Evolutionary conservation across 2,113 vertebrate genomes (phyloP), one percentile per base, ranked within the genome.

Genomic region (Corynorhinus townsendii): DNA sequence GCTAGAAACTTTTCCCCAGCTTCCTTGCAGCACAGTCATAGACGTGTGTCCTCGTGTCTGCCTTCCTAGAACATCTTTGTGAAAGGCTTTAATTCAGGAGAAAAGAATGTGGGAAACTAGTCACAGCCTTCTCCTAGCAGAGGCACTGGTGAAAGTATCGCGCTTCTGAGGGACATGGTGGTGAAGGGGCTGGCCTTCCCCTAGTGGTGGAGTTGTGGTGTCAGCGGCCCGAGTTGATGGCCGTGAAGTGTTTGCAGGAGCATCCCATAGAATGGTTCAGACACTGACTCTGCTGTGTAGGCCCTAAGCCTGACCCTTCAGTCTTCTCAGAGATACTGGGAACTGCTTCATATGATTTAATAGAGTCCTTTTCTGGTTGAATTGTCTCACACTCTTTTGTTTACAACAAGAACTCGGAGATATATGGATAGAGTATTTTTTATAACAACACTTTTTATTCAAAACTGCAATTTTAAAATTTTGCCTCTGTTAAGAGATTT

Each of bases 401-500:
- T 85, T 72, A 52, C 40, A 71, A 20, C 68, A 83, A 89, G 73
- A 84, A 76, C 9, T 54, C 35, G 43, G 35, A 81, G 83, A 66
- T 49, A 56, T 28, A 43, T 64, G 62, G 62, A 86, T 68, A 43
- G 19, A 56, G 26, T 35, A 35, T 89, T 89, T 88, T 75, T 68
- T 20, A n/a, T 73, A 94, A 71, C n/a, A 47, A 52, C 4, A 11
- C 2, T 82, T 84, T 95, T 84, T 86, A 90, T 81, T 84, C 66
- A 95, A 56, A 10, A 10, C 26, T 84, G 66, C 11, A 75, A 28
- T 94, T 62, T 77, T 86, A 56, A 82, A 79, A 91, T 1, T 30
- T 76, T 89, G 24, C 52, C n/a, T 90, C 15, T 95, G 1, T 59
- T 3, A 38, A 87, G 40, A 91, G 38, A 89, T 71, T 75, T 68